Conservation (phyloP, 2,113 vertebrate genomes). For the Cyanistes caeruleus region DNA sequence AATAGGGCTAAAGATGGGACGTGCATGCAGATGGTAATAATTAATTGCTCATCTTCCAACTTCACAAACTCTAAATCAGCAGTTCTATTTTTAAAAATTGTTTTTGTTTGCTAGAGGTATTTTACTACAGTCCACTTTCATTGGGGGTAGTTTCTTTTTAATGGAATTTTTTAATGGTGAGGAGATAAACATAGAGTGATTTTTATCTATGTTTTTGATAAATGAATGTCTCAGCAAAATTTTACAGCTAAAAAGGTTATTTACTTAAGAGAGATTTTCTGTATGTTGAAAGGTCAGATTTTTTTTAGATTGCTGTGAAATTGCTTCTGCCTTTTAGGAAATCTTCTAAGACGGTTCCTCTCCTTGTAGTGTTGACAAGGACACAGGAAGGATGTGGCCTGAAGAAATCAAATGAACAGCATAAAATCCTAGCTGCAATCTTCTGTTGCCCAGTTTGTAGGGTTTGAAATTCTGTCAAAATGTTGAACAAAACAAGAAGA, state of each 20-base stretch:
- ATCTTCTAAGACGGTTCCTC: conserved; percentile 78
- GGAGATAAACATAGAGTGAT: conserved; percentile 69
- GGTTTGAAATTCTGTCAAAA: conserved; percentile 78
- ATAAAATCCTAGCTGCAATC: conserved; percentile 69
- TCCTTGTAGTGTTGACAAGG: conserved; percentile 80
- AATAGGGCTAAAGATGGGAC: conserved; percentile 36
- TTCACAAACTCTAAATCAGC: conserved; percentile 36
- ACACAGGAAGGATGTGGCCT: conserved; percentile 73
- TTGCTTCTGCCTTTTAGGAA: conserved; percentile 87
- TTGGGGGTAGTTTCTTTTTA: conserved; percentile 21
- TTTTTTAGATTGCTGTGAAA: conserved; percentile 81
- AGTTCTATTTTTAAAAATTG: conserved; percentile 19
- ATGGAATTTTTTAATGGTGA: conserved; percentile 65
- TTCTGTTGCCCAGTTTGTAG: conserved; percentile 61
- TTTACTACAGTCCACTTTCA: not conserved
- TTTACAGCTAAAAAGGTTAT: conserved; percentile 85
- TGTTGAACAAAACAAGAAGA: conserved; percentile 69
- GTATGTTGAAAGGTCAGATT: conserved; percentile 86
- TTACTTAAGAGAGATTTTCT: conserved; percentile 86
- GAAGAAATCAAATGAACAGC: conserved; percentile 74
- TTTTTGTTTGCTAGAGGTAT: not conserved
- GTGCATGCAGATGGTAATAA: conserved; percentile 51
- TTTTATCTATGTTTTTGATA: conserved; percentile 76
- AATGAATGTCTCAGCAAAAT: conserved; percentile 78
- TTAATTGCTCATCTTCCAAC: conserved; percentile 64